Evolutionary conservation across 2,113 vertebrate genomes (phyloP), one percentile per base, ranked within the genome.

Genomic region (Caretta caretta): DNA sequence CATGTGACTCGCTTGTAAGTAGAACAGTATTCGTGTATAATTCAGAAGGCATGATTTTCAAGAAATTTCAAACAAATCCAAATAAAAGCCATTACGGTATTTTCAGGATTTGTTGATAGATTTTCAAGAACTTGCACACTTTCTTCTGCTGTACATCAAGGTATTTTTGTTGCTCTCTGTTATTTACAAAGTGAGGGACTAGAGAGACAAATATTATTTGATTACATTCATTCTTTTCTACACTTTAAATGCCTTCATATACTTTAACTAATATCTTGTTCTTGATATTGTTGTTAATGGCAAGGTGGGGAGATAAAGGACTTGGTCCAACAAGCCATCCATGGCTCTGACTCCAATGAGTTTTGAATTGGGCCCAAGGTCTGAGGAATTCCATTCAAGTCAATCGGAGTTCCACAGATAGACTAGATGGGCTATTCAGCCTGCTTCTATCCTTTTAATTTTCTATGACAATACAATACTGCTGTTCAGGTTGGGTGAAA

Each of bases 131-230:
- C 87, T 59, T 69, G 27, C 89, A 86, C 81, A 1, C 27, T 92
- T 91, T 83, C 90, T 93, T 85, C 87, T 97, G 94, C 91, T 90
- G 93, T 80, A 76, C 85, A n/a, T 94, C 88, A 46, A 91, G 86
- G 57, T 96, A 90, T 78, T 95, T 86, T 90, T 95, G 89, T 57
- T 84, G 48, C 42, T 57, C 84, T 93, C 83, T 94, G 29, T 90
- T 94, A 92, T 86, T 96, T 91, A 94, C 75, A 93, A 86, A 82
- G 38, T 14, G 0, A 27, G 88, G 76, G 20, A 54, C 78, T 88
- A 83, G 93, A 95, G 83, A 10, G 48, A 88, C 59, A 90, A 57
- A 65, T 91, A 79, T n/a, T 31, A 89, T 91, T 88, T 94, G 75
- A 35, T 80, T 90, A 65, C 50, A 51, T 9, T 85, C 25, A 48